phyloP scores from a whole-genome alignment of 2,113 vertebrate genomes.

The Psophia crepitans region DNA sequence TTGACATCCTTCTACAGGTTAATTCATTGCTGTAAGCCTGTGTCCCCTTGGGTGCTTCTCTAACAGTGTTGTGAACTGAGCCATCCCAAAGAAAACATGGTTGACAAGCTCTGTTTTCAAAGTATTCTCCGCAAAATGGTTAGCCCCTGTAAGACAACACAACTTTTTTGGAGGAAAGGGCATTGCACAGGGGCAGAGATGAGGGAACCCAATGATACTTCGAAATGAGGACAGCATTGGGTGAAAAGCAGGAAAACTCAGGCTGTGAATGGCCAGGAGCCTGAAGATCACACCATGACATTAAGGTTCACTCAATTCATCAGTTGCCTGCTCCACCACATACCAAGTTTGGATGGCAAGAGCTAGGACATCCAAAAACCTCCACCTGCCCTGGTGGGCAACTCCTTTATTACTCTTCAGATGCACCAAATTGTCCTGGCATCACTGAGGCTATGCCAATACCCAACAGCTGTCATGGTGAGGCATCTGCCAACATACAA shows the following conservation, averaged over 20 bases:
- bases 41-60: not conserved
- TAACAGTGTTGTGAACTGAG: not conserved
- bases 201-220: not conserved
- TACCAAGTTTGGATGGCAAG: not conserved
- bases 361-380: not conserved
- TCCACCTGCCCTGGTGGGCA: not conserved
- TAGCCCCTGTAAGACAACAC: not conserved
- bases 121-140: not conserved
- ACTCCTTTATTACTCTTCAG: not conserved
- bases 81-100: not conserved
- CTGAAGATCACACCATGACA: not conserved
- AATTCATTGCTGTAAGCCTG: slow-evolving; percentile 2
- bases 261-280: not conserved
- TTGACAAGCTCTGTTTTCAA: not conserved
- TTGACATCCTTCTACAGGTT: not conserved
- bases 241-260: not conserved
- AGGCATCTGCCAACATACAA: not conserved
- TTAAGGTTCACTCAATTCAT: not conserved
- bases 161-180: not conserved
- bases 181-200: not conserved
- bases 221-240: not conserved
- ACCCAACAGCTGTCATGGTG: not conserved
- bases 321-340: not conserved
- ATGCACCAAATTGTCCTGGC: not conserved
- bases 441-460: not conserved